Conservation (phyloP, 2,888 invertebrate species). For the Plebejus melissa region DNA sequence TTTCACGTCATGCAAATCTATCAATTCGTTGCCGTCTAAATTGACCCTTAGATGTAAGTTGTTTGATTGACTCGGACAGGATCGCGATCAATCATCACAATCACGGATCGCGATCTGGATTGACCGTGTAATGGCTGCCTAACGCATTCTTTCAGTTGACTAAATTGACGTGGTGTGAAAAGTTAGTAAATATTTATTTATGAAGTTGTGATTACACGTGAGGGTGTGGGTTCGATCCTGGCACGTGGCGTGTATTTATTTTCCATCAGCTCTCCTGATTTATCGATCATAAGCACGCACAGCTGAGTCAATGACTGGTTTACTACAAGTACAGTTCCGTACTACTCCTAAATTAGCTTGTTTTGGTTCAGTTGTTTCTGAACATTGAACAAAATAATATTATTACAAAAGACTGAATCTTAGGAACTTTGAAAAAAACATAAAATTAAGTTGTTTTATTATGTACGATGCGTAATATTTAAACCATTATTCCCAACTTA, state of each 20-base stretch:
- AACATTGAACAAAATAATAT: not conserved
- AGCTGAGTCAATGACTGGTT: conserved; percentile 23
- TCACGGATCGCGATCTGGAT: too few relatives aligned
- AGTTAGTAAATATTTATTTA: not conserved
- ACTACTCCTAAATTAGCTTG: conserved; percentile 13
- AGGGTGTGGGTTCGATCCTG: conserved; percentile 10
- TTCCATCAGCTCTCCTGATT: conserved; percentile 13
- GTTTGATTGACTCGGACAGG: not conserved
- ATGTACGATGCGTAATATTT: too few relatives aligned
- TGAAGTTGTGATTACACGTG: conserved; percentile 4
- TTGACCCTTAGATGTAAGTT: too few relatives aligned
- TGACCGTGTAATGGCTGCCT: too few relatives aligned
- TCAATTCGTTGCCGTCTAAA: too few relatives aligned
- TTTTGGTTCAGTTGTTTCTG: not conserved
- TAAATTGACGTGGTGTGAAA: conserved; percentile 1
- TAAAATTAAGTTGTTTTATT: too few relatives aligned
- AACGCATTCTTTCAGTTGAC: conserved; percentile 4
- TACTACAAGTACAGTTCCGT: conserved; percentile 1
- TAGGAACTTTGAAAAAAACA: too few relatives aligned
- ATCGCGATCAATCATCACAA: too few relatives aligned
- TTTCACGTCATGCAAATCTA: too few relatives aligned
- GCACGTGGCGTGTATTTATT: conserved; percentile 16
- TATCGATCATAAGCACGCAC: conserved; percentile 8
- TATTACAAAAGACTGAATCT: too few relatives aligned
- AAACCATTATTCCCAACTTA: too few relatives aligned